These are phyloP conservation scores for Diarsia brunnea DNA, from an alignment of 2,888 invertebrate species.

Conservation along the genomic window DNA sequence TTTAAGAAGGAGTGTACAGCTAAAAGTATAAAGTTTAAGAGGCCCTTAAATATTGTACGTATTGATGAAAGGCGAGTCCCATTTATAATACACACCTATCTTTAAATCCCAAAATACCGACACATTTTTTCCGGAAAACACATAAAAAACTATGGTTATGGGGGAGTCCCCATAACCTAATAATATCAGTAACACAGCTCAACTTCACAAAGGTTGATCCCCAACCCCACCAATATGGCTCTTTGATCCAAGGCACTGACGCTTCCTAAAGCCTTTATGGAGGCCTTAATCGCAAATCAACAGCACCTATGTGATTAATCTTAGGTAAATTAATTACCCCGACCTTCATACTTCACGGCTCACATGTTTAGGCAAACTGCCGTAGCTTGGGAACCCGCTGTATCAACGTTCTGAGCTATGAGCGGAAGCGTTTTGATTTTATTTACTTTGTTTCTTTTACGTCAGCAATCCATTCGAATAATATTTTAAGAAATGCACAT, in stretches of 20 bases:
- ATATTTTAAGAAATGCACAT: background rate
- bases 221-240: conserved; percentile 47
- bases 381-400: conserved; percentile 74
- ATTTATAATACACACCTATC: background rate
- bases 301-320: conserved; percentile 81
- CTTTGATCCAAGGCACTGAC: conserved; percentile 60
- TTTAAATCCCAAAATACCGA: background rate
- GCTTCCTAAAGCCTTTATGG: conserved; percentile 57
- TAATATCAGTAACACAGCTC: conserved; percentile 4
- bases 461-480: background rate
- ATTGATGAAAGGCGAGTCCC: background rate
- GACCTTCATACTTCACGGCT: conserved; percentile 84
- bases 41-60: background rate
- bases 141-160: background rate
- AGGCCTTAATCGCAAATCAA: conserved; percentile 72
- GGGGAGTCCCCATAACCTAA: background rate
- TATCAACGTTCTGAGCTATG: conserved; percentile 49
- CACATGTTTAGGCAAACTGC: conserved; percentile 82
- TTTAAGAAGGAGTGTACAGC: no score
- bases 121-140: background rate
- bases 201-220: conserved; percentile 41
- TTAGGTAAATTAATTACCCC: conserved; percentile 83
- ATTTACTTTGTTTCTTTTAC: background rate
- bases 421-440: conserved; percentile 59
- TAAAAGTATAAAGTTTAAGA: background rate